A percentile compares a stretch with the other conserved stretches of the same genome.
Conservation (phyloP, 30 jellyfish, hydroid and myxozoan genomes). For the Mastigias papua region DNA sequence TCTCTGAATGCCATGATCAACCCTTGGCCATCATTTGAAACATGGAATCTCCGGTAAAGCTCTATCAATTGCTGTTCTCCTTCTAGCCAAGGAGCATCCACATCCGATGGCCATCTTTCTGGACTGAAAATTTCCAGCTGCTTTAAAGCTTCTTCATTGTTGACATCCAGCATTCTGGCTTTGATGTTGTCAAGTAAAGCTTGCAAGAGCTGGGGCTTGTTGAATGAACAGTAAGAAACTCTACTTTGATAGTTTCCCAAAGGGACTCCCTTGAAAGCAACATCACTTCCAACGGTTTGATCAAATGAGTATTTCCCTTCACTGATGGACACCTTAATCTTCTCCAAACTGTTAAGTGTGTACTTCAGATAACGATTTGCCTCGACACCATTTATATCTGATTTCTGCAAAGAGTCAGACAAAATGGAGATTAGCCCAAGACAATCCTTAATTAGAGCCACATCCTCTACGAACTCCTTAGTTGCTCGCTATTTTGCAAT, state of each 20-base stretch:
- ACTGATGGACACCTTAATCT: slow-evolving; percentile 37
- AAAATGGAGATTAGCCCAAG: slow-evolving; percentile 30
- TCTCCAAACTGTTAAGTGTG: slow-evolving; percentile 48
- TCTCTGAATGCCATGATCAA: slow-evolving; percentile 41
- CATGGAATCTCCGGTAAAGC: slow-evolving; percentile 35
- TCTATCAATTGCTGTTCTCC: slow-evolving; percentile 39
- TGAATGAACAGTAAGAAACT: slow-evolving; percentile 39
- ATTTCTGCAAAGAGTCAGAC: slow-evolving; percentile 65
- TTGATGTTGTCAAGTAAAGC: slow-evolving; percentile 56
- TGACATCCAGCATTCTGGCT: slow-evolving; percentile 48
- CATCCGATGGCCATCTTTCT: slow-evolving; percentile 58
- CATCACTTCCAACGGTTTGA: slow-evolving; percentile 9
- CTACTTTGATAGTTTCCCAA: slow-evolving; percentile 27
- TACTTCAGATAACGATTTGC: slow-evolving; percentile 51
- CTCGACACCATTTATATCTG: slow-evolving; percentile 13
- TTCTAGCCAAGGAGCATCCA: slow-evolving; percentile 35
- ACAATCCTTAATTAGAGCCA: slow-evolving; percentile 56
- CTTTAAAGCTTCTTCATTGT: slow-evolving; percentile 15
- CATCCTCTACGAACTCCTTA: slow-evolving; percentile 54
- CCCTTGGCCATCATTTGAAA: slow-evolving; percentile 32
- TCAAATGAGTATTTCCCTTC: slow-evolving; percentile 57
- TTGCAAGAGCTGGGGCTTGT: slow-evolving; percentile 48
- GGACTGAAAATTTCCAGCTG: slow-evolving; percentile 22
- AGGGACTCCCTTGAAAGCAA: slow-evolving; percentile 11
- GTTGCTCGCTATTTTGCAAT: slow-evolving; percentile 33